Evolutionary conservation across 2,113 vertebrate species (phyloP).

Genomic region (Alouatta palliata): DNA sequence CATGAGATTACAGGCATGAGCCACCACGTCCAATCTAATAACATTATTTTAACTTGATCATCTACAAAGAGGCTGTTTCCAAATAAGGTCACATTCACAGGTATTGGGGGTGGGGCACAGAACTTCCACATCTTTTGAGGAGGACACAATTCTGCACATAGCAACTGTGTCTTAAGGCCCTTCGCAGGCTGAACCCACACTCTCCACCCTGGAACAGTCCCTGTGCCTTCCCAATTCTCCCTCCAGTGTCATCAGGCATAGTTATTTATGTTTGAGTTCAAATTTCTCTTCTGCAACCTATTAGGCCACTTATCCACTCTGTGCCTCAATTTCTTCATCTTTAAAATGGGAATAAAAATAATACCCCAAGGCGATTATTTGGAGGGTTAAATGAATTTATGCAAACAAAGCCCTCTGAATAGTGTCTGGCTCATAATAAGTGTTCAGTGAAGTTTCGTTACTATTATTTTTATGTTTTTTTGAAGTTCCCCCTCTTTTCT

Average conservation of each 20-base stretch:
- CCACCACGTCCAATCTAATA: background rate
- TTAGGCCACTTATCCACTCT: background rate
- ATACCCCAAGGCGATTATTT: background rate
- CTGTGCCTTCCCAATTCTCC: background rate
- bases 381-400: background rate
- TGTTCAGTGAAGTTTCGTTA: background rate
- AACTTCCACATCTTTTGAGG: background rate
- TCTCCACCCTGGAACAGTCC: rapidly evolving
- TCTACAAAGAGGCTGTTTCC: background rate
- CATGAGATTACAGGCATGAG: too few species aligned
- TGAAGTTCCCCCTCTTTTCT: background rate
- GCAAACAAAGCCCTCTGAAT: background rate
- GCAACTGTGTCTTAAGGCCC: background rate
- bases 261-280: background rate
- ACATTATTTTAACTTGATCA: background rate
- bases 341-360: background rate
- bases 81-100: background rate
- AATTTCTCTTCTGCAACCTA: background rate
- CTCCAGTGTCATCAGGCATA: rapidly evolving
- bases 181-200: background rate
- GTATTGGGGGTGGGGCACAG: background rate
- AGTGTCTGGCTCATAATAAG: background rate
- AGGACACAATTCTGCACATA: too few species aligned
- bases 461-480: background rate
- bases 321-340: background rate